A percentile compares a stretch with the other conserved stretches of the same genome.
These are phyloP conservation scores for Oxytorus armatus DNA, from an alignment of 2,888 invertebrate genomes.

Conservation along the genomic window DNA sequence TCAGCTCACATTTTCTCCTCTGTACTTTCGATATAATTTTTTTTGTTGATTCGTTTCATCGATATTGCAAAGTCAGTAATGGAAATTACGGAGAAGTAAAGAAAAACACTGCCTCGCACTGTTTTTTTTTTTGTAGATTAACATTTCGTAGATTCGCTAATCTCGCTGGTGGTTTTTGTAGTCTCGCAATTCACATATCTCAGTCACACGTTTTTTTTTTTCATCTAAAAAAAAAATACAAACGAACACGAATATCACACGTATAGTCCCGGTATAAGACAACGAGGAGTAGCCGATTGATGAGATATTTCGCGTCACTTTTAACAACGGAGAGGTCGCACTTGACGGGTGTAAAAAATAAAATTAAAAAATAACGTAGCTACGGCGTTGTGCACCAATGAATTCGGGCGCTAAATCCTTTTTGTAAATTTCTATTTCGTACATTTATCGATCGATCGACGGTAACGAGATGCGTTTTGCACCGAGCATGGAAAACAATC, in stretches of 20 bases:
- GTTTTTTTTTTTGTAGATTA: constrained; percentile 51
- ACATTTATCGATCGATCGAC: too few relatives aligned
- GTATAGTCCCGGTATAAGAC: neutral
- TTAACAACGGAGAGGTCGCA: too few relatives aligned
- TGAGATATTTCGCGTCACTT: too few relatives aligned
- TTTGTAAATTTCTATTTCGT: too few relatives aligned
- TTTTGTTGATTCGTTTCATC: neutral
- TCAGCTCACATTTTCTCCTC: constrained; percentile 37
- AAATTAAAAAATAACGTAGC: neutral
- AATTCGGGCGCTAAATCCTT: too few relatives aligned
- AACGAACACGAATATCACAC: constrained; percentile 29
- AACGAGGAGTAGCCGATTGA: neutral
- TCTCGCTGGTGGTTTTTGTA: constrained; percentile 56
- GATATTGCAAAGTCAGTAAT: neutral
- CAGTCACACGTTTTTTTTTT: constrained; percentile 1
- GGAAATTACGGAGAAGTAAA: neutral
- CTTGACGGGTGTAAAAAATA: neutral
- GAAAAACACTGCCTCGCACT: neutral
- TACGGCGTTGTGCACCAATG: neutral
- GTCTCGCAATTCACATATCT: constrained; percentile 7
- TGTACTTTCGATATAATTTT: constrained; percentile 12
- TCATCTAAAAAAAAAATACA: neutral
- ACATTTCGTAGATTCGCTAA: constrained; percentile 53
- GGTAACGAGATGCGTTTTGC: too few relatives aligned
- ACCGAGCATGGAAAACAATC: too few relatives aligned